Base-by-base conservation (phyloP, 2,888 invertebrate genomes). In the Campoletis raptor region DNA sequence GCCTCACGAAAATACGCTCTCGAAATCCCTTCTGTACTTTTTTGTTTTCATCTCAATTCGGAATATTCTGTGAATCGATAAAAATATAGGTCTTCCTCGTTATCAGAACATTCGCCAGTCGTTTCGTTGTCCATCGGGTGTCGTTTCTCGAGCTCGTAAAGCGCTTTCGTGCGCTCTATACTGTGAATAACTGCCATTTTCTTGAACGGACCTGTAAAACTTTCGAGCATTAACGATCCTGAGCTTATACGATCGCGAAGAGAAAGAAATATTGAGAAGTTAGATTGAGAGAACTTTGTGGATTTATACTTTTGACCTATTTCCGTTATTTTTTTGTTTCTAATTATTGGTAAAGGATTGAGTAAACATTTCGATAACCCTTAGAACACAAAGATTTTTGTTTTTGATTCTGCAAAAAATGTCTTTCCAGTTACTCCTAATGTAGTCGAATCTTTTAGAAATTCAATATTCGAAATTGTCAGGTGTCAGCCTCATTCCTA, bases 141-240 rank as follows among this genome's bases (percentile, higher is more conserved):
- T 84, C 80, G 69, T 85, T 77, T 81, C 77, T 57, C 77, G 40
- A 69, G 73, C 73, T 78, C 81, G 67, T 81, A 81, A 78, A 85
- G 73, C 73, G 52, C 69, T 54, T 24, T n/a, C 24, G 64, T 30
- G 67, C 24, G 67, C 73, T 45, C 40, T 45, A 30, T 30, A 8
- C 61, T 45, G 36, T 66, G 61, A n/a, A 36, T 30, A 66, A 54
- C 76, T 76, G 54, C 64, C 64, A 64, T 70, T 72, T 76, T 81
- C 66, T 76, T 66, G 40, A 76, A 45, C 66, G 45, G 76, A 70
- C 70, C 66, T 72, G 66, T 36, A 40, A 81, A 85, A 73, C 54
- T 85, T 85, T 81, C 61, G 37, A 81, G 57, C 61, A 61, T 78
- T 85, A 81, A 81, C 78, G 81, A 74, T 78, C 52, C 45, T 73